Evolutionary conservation across 2,113 vertebrate genomes (phyloP).

Genomic region (Ailurus styani): DNA sequence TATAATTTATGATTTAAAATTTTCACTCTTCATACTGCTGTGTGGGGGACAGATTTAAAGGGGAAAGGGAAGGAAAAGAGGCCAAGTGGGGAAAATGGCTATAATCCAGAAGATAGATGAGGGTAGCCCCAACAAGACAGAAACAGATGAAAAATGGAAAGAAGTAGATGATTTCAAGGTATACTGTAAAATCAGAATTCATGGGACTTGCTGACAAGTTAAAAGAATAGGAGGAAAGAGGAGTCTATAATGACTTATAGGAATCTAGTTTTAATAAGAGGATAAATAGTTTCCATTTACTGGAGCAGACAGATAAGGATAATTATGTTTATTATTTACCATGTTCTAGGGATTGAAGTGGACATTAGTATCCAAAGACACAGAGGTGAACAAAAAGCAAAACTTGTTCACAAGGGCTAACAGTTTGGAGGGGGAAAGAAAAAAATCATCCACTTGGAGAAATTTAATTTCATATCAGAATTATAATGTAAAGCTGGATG

Average conservation of each 20-base stretch:
- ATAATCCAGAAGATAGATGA: not conserved
- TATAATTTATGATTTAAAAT: not conserved
- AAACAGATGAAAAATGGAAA: not conserved
- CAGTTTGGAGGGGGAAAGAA: not conserved
- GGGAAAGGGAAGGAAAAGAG: not conserved
- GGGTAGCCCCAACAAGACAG: not conserved
- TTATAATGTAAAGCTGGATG: slow-evolving; percentile 24
- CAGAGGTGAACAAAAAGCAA: not conserved
- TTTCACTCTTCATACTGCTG: not conserved
- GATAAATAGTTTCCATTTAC: not conserved
- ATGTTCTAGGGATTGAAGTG: not conserved
- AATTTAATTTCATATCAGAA: slow-evolving; percentile 45
- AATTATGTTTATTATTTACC: not conserved
- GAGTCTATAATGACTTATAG: not conserved
- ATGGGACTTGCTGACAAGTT: not conserved
- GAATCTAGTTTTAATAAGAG: not conserved
- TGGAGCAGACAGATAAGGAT: not conserved
- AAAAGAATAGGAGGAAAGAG: not conserved
- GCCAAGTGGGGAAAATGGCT: not conserved
- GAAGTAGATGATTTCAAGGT: not conserved
- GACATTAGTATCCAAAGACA: not conserved
- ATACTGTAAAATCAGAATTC: not conserved
- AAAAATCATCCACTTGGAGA: not conserved
- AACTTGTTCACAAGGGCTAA: not conserved
- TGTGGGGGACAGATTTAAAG: not conserved